Base-by-base conservation (phyloP, 2,888 invertebrate genomes). In the Galerucella pusilla region DNA sequence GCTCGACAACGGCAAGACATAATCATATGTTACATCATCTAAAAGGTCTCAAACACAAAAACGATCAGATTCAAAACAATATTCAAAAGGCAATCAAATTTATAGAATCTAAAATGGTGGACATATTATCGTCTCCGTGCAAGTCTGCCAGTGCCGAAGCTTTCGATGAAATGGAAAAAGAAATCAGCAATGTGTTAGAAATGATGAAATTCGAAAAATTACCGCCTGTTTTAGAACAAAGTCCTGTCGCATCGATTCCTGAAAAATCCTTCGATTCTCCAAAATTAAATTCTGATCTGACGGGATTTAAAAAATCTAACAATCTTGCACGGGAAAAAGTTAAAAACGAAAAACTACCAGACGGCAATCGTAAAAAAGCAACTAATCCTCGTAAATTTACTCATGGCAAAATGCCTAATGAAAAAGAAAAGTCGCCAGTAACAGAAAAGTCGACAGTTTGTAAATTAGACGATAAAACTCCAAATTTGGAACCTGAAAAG, bases 61-160 rank as follows among this genome's bases (percentile, higher is more conserved):
- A 84, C 75, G 78, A 80, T 35, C 77, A 76, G 69, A 81, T 85
- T 49, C 83, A 83, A 76, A 79, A 69, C 28, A 84, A 84, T 75
- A 84, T 85, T 63, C 81, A 84, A 68, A 84, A 84, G 66, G 83
- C 84, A 11, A 83, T 85, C 16, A 77, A 80, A 49, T 82, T 84
- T 2, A 84, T 85, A 25, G 85, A 85, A 74, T 75, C 78, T 28
- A 83, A 83, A 78, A 85, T 85, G 83, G 79, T 84, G 28, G 83
- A 84, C 68, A 76, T 83, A 9, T 57, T 84, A 45, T 72, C 68
- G 16, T 59, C 69, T 5, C 79, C 81, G 3, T 73, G 69, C 2
- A 75, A 78, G 4, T 59, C 75, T 1, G 77, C 76, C 16, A 84
- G 76, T 65, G 75, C 80, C 2, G 81, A 83, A 45, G 83, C 83